phyloP scores from a whole-genome alignment of 2,888 invertebrate species.

The Cheilosia grossa region DNA sequence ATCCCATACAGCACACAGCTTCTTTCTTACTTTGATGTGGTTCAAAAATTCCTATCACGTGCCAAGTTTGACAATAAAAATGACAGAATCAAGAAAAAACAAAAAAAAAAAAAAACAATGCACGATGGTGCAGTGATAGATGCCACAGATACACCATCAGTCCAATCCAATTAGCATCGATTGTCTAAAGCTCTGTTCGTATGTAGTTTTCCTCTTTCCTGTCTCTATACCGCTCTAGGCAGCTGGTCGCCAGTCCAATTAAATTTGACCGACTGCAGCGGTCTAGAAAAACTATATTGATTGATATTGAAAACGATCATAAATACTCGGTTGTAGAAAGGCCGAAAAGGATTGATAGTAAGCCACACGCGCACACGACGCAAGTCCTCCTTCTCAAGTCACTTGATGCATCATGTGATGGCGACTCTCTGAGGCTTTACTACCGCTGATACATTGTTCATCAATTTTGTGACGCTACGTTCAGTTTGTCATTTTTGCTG shows the following conservation, averaged over 20 bases:
- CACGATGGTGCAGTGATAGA: constrained; percentile 52
- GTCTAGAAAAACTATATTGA: constrained; percentile 33
- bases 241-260: constrained; percentile 52
- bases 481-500: constrained; percentile 6
- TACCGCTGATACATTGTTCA: constrained; percentile 26
- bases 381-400: constrained; percentile 29
- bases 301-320: constrained; percentile 59
- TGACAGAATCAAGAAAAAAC: constrained; percentile 70
- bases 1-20: constrained; percentile 8
- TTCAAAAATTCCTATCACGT: constrained; percentile 75
- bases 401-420: constrained; percentile 30
- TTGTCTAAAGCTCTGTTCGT: constrained; percentile 14
- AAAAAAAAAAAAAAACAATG: constrained; percentile 58
- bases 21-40: not conserved
- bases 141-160: constrained; percentile 37
- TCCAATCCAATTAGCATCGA: constrained; percentile 75
- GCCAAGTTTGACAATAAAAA: constrained; percentile 76
- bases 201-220: not conserved
- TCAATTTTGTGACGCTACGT: constrained; percentile 33
- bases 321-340: constrained; percentile 52
- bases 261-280: constrained; percentile 59
- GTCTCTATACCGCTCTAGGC: constrained; percentile 1
- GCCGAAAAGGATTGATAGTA: constrained; percentile 46
- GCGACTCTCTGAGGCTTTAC: not conserved
- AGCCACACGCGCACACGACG: constrained; percentile 48